Percentiles rank a stretch among this genome's conserved stretches.
Conservation (phyloP, 2,797 vertebrate species). For the Capromys pilorides region DNA sequence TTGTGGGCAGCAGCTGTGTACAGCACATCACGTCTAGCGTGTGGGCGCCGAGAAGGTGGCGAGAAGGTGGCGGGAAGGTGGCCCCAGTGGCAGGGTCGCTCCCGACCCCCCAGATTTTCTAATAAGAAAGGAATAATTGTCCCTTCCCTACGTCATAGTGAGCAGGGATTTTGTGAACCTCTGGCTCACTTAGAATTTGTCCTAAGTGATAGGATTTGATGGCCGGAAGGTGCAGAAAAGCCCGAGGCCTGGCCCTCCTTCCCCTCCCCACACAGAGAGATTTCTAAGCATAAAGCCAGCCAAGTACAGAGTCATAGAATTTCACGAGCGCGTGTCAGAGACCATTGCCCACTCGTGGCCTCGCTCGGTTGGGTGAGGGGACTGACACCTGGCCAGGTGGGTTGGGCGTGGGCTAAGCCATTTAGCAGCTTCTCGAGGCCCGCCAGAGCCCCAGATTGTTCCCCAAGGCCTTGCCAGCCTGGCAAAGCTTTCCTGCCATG, state of each 20-base stretch:
- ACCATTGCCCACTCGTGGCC: background rate
- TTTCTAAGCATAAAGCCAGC: too few species aligned
- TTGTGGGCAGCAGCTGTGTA: background rate
- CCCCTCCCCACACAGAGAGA: too few species aligned
- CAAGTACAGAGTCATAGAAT: background rate
- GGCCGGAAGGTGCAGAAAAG: background rate
- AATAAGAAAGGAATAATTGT: background rate
- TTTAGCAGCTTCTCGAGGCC: background rate
- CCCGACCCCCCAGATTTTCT: background rate
- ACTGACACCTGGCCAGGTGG: too few species aligned
- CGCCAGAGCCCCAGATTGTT: background rate
- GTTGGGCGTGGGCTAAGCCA: background rate
- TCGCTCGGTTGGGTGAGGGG: fast-evolving
- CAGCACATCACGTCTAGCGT: fast-evolving
- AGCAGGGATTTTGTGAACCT: background rate
- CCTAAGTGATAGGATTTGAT: fast-evolving
- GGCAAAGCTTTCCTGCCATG: background rate
- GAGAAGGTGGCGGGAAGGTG: too few species aligned
- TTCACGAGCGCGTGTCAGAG: background rate
- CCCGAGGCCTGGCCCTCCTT: background rate
- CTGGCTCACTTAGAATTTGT: background rate
- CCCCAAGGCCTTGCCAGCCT: background rate
- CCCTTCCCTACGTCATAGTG: too few species aligned
- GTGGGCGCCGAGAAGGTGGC: fast-evolving
- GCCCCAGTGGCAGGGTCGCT: too few species aligned